Percentiles rank a stretch among this genome's conserved stretches.
Evolutionary conservation across 2,888 invertebrate genomes (phyloP).

Genomic region (Alloplasta piceator): DNA sequence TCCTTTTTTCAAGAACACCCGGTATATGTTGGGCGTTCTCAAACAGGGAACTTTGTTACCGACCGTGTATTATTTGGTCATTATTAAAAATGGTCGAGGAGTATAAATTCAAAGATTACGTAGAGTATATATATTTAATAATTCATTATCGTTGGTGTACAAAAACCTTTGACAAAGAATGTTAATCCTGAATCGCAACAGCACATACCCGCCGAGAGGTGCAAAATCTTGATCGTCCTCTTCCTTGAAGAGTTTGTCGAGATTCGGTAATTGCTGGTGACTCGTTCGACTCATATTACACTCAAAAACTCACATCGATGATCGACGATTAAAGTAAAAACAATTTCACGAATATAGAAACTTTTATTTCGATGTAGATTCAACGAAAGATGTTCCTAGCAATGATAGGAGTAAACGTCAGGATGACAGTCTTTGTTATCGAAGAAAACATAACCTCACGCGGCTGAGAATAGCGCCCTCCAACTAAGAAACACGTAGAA

Average conservation of each 20-base stretch:
- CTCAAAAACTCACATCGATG: conserved; percentile 19
- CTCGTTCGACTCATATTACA: conserved; percentile 71
- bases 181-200: background rate
- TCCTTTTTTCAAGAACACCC: conserved; percentile 34
- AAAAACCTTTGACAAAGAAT: too few species aligned
- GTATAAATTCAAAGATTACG: too few species aligned
- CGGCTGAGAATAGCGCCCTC: conserved; percentile 6
- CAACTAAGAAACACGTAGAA: conserved; percentile 1
- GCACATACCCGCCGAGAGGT: conserved; percentile 75
- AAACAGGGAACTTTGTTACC: conserved; percentile 43
- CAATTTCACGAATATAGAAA: background rate
- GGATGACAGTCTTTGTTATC: conserved; percentile 33
- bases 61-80: conserved; percentile 18
- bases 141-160: background rate
- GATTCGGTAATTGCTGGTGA: conserved; percentile 72
- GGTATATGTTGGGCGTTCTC: conserved; percentile 13
- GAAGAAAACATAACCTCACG: background rate
- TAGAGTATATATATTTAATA: background rate
- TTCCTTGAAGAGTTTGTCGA: conserved; percentile 77
- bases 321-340: background rate
- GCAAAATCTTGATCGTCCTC: conserved; percentile 77
- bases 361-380: background rate
- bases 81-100: too few species aligned
- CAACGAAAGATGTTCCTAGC: background rate
- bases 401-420: conserved; percentile 22